Evolutionary conservation across 1,140 invertebrate genomes (phyloP).

Genomic region (Drosophila triauraria): DNA sequence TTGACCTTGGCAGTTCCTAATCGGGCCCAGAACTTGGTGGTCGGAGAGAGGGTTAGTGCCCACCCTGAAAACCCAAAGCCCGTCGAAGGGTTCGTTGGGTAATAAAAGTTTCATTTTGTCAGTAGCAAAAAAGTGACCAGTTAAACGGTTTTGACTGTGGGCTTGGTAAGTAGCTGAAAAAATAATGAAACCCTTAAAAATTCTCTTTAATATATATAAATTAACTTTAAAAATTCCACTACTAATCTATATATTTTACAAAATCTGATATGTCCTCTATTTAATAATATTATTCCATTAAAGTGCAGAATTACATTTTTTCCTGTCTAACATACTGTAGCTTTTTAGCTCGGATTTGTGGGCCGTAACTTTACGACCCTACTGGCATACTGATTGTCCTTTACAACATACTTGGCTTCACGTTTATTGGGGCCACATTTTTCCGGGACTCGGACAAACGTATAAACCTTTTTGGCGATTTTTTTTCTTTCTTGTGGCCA

Average conservation of each 20-base stretch:
- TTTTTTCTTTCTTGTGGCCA: not conserved
- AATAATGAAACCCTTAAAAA: not conserved
- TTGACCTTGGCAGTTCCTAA: constrained; percentile 23
- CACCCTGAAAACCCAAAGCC: constrained; percentile 14
- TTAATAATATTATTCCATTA: not conserved
- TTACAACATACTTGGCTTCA: constrained; percentile 55
- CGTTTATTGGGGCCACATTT: constrained; percentile 38
- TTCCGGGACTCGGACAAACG: not conserved
- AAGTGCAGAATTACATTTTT: constrained; percentile 1
- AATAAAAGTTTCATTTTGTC: constrained; percentile 29
- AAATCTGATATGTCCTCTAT: not conserved
- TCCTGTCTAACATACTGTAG: constrained; percentile 19
- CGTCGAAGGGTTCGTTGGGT: constrained; percentile 19
- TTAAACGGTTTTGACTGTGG: not conserved
- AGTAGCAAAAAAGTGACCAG: constrained; percentile 20
- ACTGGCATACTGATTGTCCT: constrained; percentile 39
- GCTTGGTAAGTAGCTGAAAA: not conserved
- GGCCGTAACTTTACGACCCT: constrained; percentile 53
- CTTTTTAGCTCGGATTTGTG: constrained; percentile 63
- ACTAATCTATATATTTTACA: not conserved
- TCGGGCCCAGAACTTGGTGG: not conserved
- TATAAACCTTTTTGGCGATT: not conserved
- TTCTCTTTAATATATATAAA: not conserved
- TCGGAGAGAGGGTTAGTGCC: constrained; percentile 2
- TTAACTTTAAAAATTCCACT: not conserved